Conservation (phyloP, 2,113 vertebrate genomes). For the Tenrec ecaudatus region DNA sequence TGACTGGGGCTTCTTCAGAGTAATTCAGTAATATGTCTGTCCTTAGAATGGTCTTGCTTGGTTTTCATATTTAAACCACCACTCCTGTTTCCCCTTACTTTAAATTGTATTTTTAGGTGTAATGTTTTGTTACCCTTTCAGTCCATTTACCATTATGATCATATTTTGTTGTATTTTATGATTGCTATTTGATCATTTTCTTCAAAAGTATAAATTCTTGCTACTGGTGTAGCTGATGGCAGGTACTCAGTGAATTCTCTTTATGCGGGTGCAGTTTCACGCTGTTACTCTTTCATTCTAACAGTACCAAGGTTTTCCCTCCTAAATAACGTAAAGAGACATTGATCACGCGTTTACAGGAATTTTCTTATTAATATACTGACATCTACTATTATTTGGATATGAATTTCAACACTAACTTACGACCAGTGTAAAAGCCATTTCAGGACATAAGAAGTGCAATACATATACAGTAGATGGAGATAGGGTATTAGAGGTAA, state of each 20-base stretch:
- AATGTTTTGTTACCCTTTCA: neutral
- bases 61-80: neutral
- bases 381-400: neutral
- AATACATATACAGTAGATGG: neutral
- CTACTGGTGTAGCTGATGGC: neutral
- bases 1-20: neutral
- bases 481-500: neutral
- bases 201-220: neutral
- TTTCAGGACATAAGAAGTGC: neutral
- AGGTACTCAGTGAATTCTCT: neutral
- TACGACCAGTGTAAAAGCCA: neutral
- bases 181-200: neutral
- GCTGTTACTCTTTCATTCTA: neutral
- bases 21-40: neutral
- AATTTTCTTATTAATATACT: neutral
- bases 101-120: neutral
- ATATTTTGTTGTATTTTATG: neutral
- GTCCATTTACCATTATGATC: neutral
- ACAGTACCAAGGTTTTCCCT: neutral
- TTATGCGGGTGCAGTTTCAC: neutral
- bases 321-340: slow-evolving; percentile 12
- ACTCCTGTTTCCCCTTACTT: neutral
- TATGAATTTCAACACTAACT: neutral
- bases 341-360: neutral
- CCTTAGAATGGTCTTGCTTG: neutral